Evolutionary conservation across 2,797 vertebrate species (phyloP).

Genomic region (Rhodeus uyekii): DNA sequence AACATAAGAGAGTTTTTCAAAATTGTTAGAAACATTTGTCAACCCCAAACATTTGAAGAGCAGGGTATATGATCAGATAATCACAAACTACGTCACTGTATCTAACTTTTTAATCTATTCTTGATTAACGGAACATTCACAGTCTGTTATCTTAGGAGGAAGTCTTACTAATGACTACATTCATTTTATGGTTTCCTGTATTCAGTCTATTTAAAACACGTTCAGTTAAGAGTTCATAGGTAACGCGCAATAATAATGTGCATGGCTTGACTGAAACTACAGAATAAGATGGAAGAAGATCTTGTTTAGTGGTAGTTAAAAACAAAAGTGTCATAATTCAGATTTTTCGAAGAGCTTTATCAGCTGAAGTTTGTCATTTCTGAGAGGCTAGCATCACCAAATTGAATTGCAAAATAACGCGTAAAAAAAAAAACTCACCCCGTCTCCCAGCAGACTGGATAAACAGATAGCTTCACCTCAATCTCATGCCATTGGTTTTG

Average conservation of each 20-base stretch:
- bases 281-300: not conserved
- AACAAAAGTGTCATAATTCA: too few species aligned
- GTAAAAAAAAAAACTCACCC: not conserved
- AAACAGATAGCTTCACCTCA: not conserved
- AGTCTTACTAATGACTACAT: conserved; percentile 2
- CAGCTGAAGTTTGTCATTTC: not conserved
- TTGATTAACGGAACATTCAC: not conserved
- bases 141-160: conserved; percentile 16
- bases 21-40: not conserved
- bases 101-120: not conserved
- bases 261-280: not conserved
- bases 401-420: not conserved
- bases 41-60: not conserved
- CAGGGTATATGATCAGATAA: not conserved
- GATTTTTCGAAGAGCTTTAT: not conserved
- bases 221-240: not conserved
- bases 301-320: not conserved
- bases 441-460: not conserved
- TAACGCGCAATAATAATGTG: not conserved
- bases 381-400: not conserved
- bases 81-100: not conserved
- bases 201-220: not conserved
- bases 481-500: not conserved
- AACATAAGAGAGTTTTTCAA: not conserved
- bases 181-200: conserved; percentile 25